Conservation (phyloP, 2,113 vertebrate species). For the Eonycteris spelaea region DNA sequence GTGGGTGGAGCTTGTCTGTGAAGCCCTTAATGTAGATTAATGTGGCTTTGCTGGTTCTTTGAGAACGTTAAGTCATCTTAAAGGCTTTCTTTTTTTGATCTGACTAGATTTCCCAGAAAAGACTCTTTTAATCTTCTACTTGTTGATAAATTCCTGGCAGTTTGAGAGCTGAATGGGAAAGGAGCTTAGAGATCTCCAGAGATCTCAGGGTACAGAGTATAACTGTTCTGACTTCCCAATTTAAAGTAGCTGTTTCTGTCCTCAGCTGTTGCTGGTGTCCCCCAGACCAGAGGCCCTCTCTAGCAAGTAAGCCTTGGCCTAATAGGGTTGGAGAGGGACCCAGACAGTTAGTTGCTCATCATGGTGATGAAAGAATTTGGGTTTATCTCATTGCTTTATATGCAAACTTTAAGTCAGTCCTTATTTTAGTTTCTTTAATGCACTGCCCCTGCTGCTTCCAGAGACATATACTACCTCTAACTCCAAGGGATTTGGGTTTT, state of each 20-base stretch:
- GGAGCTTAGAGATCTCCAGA: background rate
- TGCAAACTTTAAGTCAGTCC: background rate
- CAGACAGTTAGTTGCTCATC: background rate
- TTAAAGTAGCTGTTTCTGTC: background rate
- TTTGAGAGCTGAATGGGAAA: background rate
- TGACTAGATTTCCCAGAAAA: slow-evolving; percentile 35
- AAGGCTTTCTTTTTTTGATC: slow-evolving; percentile 12
- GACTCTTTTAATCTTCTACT: background rate
- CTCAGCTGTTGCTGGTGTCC: background rate
- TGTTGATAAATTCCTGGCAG: background rate
- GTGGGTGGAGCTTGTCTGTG: background rate
- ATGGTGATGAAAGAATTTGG: background rate
- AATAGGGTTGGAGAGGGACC: background rate
- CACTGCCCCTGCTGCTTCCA: no score
- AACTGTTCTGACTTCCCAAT: background rate
- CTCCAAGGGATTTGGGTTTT: background rate
- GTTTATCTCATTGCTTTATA: background rate
- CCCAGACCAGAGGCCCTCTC: background rate
- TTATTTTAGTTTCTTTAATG: background rate
- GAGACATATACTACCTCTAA: background rate
- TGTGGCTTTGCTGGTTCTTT: background rate
- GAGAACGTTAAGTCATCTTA: slow-evolving; percentile 31
- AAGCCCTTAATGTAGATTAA: background rate
- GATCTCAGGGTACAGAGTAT: background rate
- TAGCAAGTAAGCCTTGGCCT: background rate